Evolutionary conservation across 2,888 invertebrate species (phyloP).

Genomic region (Agrotis segetum): DNA sequence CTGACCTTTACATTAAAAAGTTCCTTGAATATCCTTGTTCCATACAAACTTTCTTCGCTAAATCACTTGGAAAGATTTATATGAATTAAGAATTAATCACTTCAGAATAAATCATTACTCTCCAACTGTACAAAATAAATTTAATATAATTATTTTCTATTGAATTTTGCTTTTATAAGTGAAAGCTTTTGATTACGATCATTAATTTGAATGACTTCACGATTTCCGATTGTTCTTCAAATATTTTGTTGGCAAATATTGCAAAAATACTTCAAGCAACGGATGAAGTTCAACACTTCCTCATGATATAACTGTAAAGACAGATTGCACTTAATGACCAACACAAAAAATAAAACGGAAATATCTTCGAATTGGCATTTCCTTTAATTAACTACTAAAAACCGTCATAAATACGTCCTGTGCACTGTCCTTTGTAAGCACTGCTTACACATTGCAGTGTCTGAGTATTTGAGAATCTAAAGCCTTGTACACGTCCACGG

Average conservation of each 20-base stretch:
- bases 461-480: conserved; percentile 10
- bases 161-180: conserved; percentile 34
- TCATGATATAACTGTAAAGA: conserved; percentile 20
- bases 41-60: conserved; percentile 41
- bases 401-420: conserved; percentile 39
- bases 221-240: conserved; percentile 29
- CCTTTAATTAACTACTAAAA: conserved; percentile 48
- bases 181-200: conserved; percentile 43
- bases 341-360: conserved; percentile 36
- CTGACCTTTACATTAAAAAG: conserved; percentile 27
- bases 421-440: conserved; percentile 32
- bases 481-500: not conserved
- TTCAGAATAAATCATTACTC: conserved; percentile 38
- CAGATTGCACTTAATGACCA: conserved; percentile 11
- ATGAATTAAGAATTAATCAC: conserved; percentile 32
- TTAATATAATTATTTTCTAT: conserved; percentile 41
- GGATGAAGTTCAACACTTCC: conserved; percentile 12
- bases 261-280: conserved; percentile 4
- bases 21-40: conserved; percentile 13
- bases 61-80: conserved; percentile 34
- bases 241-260: not conserved
- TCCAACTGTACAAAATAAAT: conserved; percentile 28
- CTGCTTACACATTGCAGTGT: conserved; percentile 22
- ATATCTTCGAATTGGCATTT: conserved; percentile 49
- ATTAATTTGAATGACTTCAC: conserved; percentile 51